A percentile compares a stretch with the other conserved stretches of the same genome.
Evolutionary conservation across 1,140 invertebrate species (phyloP).

Genomic region (Cyclina sinensis): DNA sequence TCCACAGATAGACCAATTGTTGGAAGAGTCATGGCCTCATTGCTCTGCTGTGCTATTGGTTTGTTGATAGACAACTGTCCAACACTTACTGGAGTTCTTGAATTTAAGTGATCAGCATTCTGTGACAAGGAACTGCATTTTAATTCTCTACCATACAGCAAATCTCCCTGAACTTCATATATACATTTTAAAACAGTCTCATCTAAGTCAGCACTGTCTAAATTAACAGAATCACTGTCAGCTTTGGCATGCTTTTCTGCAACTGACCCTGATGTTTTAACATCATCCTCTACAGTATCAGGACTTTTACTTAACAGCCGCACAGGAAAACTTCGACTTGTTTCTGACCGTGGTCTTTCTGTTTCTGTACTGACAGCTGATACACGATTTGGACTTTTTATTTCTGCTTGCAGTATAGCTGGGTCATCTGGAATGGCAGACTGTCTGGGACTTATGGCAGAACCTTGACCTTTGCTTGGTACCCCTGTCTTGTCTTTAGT

Average conservation of each 20-base stretch:
- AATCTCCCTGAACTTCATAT: conserved; percentile 41
- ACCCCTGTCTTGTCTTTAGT: not conserved
- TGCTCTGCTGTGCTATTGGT: not conserved
- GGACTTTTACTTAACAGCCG: conserved; percentile 47
- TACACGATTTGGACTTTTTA: not conserved
- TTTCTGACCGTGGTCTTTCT: conserved; percentile 7
- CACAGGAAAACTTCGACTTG: conserved; percentile 47
- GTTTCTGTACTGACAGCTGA: not conserved
- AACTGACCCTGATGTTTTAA: not conserved
- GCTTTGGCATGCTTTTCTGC: not conserved
- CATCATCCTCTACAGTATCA: conserved; percentile 14
- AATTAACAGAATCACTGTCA: not conserved
- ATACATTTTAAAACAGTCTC: conserved; percentile 61
- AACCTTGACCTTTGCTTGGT: not conserved
- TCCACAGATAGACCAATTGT: conserved; percentile 51
- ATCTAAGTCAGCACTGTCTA: conserved; percentile 33
- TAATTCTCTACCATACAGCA: conserved; percentile 48
- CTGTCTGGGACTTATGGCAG: not conserved
- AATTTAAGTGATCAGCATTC: not conserved
- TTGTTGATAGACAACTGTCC: not conserved
- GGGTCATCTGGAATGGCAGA: conserved; percentile 17
- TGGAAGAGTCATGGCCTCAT: conserved; percentile 47
- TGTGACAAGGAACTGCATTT: not conserved
- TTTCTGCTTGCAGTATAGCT: conserved; percentile 37
- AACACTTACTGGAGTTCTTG: not conserved